Evolutionary conservation across 23 tunicate species (phyloP).

Genomic region (Diplosoma virens): DNA sequence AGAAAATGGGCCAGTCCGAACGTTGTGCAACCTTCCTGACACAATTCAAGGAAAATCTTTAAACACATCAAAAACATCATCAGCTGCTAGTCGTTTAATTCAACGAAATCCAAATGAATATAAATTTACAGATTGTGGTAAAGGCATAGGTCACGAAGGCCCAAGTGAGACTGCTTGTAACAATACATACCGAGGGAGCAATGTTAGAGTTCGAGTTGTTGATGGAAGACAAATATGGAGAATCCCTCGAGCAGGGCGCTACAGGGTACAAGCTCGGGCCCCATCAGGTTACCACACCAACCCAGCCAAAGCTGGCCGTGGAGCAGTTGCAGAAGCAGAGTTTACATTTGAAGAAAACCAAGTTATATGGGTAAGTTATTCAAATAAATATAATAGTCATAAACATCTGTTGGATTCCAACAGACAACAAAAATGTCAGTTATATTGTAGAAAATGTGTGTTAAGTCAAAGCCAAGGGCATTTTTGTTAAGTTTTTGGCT

Average conservation of each 20-base stretch:
- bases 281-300: constrained; percentile 73
- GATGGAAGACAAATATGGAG: constrained; percentile 83
- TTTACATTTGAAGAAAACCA: constrained; percentile 44
- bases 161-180: constrained; percentile 74
- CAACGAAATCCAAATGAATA: constrained; percentile 48
- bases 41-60: background rate
- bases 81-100: background rate
- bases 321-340: constrained; percentile 64
- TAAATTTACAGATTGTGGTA: constrained; percentile 80
- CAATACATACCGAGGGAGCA: constrained; percentile 48
- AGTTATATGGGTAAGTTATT: constrained; percentile 53
- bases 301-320: constrained; percentile 51
- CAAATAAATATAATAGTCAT: background rate
- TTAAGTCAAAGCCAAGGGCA: no score
- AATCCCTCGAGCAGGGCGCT: constrained; percentile 70
- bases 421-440: background rate
- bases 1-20: constrained; percentile 4
- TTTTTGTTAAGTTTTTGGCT: no score
- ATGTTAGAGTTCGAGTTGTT: constrained; percentile 50
- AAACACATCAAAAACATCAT: background rate
- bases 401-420: background rate
- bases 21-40: constrained; percentile 39
- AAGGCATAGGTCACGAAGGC: constrained; percentile 60
- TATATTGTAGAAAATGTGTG: no score
- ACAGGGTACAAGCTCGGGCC: constrained; percentile 63